A percentile compares a stretch with the other conserved stretches of the same genome.
These are phyloP conservation scores for Himalopsyche japonica DNA, from an alignment of 2,888 invertebrate species.

Conservation along the genomic window DNA sequence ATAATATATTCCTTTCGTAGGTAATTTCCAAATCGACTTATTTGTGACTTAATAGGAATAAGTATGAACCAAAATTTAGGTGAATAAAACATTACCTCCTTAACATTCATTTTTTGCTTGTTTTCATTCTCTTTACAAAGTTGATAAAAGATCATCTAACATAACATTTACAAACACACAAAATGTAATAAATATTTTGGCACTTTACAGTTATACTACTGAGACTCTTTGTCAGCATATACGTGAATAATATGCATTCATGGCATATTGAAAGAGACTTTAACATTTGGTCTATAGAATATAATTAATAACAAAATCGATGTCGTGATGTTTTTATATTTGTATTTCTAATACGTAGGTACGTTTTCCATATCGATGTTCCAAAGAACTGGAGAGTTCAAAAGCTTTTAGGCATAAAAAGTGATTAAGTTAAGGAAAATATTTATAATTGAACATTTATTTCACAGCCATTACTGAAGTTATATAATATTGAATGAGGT, in stretches of 20 bases:
- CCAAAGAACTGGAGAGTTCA: neutral
- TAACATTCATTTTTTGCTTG: neutral
- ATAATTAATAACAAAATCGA: conserved; percentile 3
- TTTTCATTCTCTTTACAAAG: neutral
- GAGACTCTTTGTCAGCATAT: neutral
- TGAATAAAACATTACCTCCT: neutral
- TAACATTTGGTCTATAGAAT: neutral
- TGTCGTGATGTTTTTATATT: conserved; percentile 30
- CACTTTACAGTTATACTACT: neutral
- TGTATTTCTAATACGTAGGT: conserved; percentile 10
- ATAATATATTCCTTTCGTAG: neutral
- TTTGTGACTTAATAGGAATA: neutral
- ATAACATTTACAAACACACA: neutral
- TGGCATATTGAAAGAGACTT: neutral
- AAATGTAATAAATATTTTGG: neutral
- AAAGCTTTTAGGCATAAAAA: neutral
- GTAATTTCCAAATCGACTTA: neutral
- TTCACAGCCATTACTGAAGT: too few relatives aligned
- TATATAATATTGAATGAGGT: too few relatives aligned
- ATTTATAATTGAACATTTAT: neutral
- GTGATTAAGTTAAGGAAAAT: neutral
- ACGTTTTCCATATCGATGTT: neutral
- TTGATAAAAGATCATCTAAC: neutral
- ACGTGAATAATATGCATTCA: neutral
- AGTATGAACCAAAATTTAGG: neutral